Percentiles rank a stretch among this genome's conserved stretches.
Evolutionary conservation across 2,888 invertebrate genomes (phyloP).

Genomic region (Chironomus tentans): DNA sequence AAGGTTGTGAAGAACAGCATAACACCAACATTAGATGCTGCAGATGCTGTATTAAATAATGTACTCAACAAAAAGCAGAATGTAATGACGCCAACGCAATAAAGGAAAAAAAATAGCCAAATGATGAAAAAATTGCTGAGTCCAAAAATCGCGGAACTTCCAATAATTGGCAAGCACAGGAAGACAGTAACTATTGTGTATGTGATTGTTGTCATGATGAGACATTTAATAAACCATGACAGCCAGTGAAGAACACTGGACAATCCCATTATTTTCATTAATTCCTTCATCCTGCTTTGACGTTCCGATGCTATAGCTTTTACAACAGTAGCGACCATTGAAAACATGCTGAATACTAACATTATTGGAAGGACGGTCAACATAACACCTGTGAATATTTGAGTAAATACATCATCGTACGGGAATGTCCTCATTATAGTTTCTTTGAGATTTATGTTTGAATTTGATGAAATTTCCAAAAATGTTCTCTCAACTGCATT

Average conservation of each 20-base stretch:
- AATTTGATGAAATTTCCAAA: too few relatives aligned
- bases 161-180: slow-evolving; percentile 45
- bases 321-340: background rate
- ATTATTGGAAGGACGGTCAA: slow-evolving; percentile 36
- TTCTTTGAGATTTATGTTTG: background rate
- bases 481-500: background rate
- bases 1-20: background rate
- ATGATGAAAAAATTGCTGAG: slow-evolving; percentile 54
- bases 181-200: slow-evolving; percentile 49
- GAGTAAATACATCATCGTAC: background rate
- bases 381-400: slow-evolving; percentile 30
- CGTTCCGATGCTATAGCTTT: slow-evolving; percentile 48
- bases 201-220: slow-evolving; percentile 56
- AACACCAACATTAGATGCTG: slow-evolving; percentile 54
- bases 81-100: slow-evolving; percentile 55
- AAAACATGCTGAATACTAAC: slow-evolving; percentile 32
- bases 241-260: slow-evolving; percentile 65
- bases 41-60: slow-evolving; percentile 64
- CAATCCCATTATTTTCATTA: slow-evolving; percentile 88
- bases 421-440: background rate
- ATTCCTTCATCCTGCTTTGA: slow-evolving; percentile 61
- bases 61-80: slow-evolving; percentile 65
- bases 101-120: slow-evolving; percentile 57
- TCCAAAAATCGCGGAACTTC: slow-evolving; percentile 54
- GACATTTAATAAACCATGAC: slow-evolving; percentile 75